Percentiles rank a stretch among this genome's conserved stretches.
These are phyloP conservation scores for Brachypterus glaber DNA, from an alignment of 2,888 invertebrate genomes.

Conservation along the genomic window DNA sequence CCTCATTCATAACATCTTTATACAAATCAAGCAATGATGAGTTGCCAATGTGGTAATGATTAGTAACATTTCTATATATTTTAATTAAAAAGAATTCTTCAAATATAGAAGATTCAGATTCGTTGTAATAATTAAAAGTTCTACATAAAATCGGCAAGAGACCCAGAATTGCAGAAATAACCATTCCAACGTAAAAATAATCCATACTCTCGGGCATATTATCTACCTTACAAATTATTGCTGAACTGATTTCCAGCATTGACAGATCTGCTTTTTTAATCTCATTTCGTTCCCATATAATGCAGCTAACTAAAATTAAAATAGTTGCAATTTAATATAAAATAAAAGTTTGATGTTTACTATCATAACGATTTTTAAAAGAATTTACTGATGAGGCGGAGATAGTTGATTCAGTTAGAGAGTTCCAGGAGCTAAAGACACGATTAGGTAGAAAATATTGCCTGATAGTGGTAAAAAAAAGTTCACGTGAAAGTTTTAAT, in stretches of 20 bases:
- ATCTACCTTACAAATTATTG: conserved; percentile 87
- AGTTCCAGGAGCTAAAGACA: no score
- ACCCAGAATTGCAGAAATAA: conserved; percentile 51
- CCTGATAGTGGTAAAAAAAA: no score
- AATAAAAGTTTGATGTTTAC: no score
- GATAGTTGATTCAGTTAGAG: no score
- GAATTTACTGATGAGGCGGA: no score
- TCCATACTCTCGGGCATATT: conserved; percentile 68
- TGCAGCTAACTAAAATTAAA: conserved; percentile 70
- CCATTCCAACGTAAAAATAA: conserved; percentile 63
- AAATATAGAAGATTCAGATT: no score
- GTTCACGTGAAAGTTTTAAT: no score
- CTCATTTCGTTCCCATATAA: conserved; percentile 87
- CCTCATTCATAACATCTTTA: conserved; percentile 30
- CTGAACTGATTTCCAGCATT: conserved; percentile 88
- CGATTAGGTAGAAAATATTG: no score
- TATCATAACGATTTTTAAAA: no score
- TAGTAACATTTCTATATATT: conserved; percentile 12
- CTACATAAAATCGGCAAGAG: conserved; percentile 53
- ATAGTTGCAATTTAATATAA: no score
- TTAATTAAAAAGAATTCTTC: conserved; percentile 26
- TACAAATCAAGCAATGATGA: conserved; percentile 27
- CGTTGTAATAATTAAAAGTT: conserved; percentile 36
- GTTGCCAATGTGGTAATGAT: conserved; percentile 28
- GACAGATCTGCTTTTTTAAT: conserved; percentile 89